Evolutionary conservation across 2,797 vertebrate genomes (phyloP).

Genomic region (Xyrichtys novacula): DNA sequence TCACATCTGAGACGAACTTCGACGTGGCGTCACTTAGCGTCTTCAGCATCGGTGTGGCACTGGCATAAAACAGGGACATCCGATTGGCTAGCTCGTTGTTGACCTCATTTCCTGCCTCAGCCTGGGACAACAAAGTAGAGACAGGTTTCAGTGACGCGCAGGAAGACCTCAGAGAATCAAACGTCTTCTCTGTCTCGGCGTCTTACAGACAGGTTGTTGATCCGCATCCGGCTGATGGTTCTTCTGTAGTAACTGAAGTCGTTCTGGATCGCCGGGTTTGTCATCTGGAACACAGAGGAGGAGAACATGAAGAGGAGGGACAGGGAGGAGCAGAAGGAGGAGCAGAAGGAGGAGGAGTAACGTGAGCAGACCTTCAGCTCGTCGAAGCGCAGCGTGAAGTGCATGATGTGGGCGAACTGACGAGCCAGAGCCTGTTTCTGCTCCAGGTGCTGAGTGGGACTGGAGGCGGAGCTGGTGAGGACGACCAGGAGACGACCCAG

Average conservation of each 20-base stretch:
- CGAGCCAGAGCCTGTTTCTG: constrained; percentile 98
- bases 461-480: constrained; percentile 89
- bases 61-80: constrained; percentile 98
- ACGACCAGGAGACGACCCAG: constrained; percentile 91
- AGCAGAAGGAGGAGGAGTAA: background rate
- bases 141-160: background rate
- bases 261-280: constrained; percentile 98
- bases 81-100: constrained; percentile 98
- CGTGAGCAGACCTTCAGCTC: constrained; percentile 91
- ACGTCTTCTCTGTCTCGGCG: too few species aligned
- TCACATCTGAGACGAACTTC: constrained; percentile 96
- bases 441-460: constrained; percentile 97
- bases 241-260: constrained; percentile 98
- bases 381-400: constrained; percentile 97
- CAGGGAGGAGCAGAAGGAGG: accelerated
- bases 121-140: constrained; percentile 73
- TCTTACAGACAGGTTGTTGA: constrained; percentile 95
- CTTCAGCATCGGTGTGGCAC: constrained; percentile 97
- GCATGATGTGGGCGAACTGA: constrained; percentile 97
- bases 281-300: constrained; percentile 87
- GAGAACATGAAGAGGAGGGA: background rate
- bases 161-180: too few species aligned
- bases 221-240: constrained; percentile 96
- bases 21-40: constrained; percentile 96
- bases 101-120: constrained; percentile 93